Evolutionary conservation across 2,888 invertebrate species (phyloP).

Genomic region (Tortricodes alternella): DNA sequence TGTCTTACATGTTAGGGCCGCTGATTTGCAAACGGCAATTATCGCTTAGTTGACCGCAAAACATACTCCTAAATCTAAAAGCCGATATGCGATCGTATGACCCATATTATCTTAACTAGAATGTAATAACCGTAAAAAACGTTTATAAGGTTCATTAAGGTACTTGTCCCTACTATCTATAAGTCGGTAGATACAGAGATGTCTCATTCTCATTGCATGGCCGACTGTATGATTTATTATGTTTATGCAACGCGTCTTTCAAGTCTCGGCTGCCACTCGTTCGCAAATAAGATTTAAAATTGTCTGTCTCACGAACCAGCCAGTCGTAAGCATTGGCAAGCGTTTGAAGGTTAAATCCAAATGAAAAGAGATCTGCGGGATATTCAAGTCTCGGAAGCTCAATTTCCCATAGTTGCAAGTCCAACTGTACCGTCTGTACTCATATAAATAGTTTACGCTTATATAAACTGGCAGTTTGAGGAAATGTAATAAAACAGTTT

Average conservation of each 20-base stretch:
- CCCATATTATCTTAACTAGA: slow-evolving; percentile 18
- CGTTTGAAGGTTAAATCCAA: slow-evolving; percentile 71
- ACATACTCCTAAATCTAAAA: too few species aligned
- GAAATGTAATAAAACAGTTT: slow-evolving; percentile 24
- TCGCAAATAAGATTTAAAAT: slow-evolving; percentile 47
- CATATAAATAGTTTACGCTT: slow-evolving; percentile 7
- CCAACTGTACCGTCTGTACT: background rate
- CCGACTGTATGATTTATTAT: slow-evolving; percentile 56
- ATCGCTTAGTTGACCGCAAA: too few species aligned
- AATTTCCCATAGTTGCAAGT: slow-evolving; percentile 57
- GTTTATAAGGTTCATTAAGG: too few species aligned
- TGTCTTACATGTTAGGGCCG: too few species aligned
- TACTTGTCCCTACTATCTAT: slow-evolving; percentile 9
- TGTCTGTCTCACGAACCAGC: slow-evolving; percentile 57
- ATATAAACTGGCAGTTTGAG: slow-evolving; percentile 15
- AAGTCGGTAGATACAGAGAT: slow-evolving; percentile 6
- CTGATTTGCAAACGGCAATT: too few species aligned
- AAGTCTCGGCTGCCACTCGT: slow-evolving; percentile 13
- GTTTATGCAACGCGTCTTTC: slow-evolving; percentile 50
- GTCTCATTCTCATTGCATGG: slow-evolving; percentile 16
- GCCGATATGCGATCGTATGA: too few species aligned
- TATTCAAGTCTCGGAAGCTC: slow-evolving; percentile 44
- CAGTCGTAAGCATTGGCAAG: slow-evolving; percentile 53
- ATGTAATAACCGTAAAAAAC: slow-evolving; percentile 39
- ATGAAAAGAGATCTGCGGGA: slow-evolving; percentile 49